These are phyloP conservation scores for Ceratosolen fusciceps DNA, from an alignment of 1,140 invertebrate genomes.

Conservation along the genomic window DNA sequence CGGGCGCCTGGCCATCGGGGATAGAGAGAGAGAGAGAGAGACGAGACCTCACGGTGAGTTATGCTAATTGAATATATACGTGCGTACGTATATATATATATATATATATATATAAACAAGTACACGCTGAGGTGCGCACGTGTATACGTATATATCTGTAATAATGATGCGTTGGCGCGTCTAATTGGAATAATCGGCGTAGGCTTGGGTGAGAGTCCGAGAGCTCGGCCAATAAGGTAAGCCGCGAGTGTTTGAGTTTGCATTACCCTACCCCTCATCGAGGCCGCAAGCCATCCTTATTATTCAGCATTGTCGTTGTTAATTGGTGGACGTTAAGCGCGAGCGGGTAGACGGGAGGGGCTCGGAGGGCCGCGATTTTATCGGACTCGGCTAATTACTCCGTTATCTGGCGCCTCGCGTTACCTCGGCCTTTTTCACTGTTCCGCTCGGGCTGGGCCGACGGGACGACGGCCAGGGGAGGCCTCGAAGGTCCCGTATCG, in stretches of 20 bases:
- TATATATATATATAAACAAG: too few species aligned
- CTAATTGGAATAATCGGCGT: constrained; percentile 62
- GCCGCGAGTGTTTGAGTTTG: constrained; percentile 47
- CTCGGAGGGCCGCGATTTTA: neutral
- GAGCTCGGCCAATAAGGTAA: constrained; percentile 21
- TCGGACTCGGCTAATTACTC: neutral
- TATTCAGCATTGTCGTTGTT: neutral
- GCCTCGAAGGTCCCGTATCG: neutral
- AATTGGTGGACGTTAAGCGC: neutral
- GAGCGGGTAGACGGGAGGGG: neutral
- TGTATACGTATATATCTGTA: too few species aligned
- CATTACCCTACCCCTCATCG: neutral
- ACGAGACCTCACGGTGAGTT: constrained; percentile 58
- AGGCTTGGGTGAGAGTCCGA: too few species aligned
- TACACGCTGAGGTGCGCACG: too few species aligned
- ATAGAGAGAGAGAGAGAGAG: neutral
- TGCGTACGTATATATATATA: too few species aligned
- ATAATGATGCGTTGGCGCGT: constrained; percentile 56
- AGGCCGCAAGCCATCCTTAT: neutral
- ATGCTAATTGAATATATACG: constrained; percentile 64
- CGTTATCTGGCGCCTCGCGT: neutral
- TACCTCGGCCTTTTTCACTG: too few species aligned
- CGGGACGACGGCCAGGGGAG: too few species aligned
- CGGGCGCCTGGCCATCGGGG: too few species aligned
- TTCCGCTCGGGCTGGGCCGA: neutral